A percentile compares a stretch with the other conserved stretches of the same genome.
Conservation (phyloP, 2,888 invertebrate genomes). For the Cosmia trapezina region DNA sequence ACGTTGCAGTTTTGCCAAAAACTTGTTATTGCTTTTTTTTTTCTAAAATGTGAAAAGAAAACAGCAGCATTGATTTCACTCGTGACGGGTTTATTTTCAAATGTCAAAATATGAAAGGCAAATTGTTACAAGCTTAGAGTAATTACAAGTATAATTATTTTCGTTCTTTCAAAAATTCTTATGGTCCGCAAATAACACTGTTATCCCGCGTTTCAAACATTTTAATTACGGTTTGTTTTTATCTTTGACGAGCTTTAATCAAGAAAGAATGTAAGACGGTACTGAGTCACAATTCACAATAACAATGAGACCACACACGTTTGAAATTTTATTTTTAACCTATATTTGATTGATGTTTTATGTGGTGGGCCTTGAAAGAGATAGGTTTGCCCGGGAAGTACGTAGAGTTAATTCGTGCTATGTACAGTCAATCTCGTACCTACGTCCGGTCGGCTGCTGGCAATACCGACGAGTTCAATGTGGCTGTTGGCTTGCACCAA, state of each 20-base stretch:
- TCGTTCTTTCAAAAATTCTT: conserved; percentile 15
- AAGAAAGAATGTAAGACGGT: conserved; percentile 39
- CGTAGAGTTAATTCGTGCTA: too few relatives aligned
- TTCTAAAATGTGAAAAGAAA: conserved; percentile 18
- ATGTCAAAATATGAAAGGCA: conserved; percentile 43
- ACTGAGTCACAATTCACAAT: conserved; percentile 18
- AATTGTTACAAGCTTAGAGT: too few relatives aligned
- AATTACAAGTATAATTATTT: conserved; percentile 39
- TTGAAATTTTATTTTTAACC: conserved; percentile 14
- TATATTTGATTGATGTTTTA: conserved; percentile 15
- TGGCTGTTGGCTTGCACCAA: too few relatives aligned
- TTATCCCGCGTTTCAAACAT: conserved; percentile 48
- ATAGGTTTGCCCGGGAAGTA: too few relatives aligned
- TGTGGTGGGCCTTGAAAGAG: too few relatives aligned
- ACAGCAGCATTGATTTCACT: conserved; percentile 21
- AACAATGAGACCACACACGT: conserved; percentile 22
- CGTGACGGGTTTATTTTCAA: conserved; percentile 35
- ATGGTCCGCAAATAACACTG: conserved; percentile 10
- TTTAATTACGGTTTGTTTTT: conserved; percentile 43
- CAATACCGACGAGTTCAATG: too few relatives aligned
- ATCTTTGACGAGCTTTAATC: conserved; percentile 36
- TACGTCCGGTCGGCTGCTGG: too few relatives aligned
- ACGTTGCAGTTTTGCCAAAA: conserved; percentile 52
- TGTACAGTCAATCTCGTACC: too few relatives aligned
- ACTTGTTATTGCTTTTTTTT: conserved; percentile 28